Conservation (phyloP, 2,888 invertebrate genomes). For the Baronia brevicornis region DNA sequence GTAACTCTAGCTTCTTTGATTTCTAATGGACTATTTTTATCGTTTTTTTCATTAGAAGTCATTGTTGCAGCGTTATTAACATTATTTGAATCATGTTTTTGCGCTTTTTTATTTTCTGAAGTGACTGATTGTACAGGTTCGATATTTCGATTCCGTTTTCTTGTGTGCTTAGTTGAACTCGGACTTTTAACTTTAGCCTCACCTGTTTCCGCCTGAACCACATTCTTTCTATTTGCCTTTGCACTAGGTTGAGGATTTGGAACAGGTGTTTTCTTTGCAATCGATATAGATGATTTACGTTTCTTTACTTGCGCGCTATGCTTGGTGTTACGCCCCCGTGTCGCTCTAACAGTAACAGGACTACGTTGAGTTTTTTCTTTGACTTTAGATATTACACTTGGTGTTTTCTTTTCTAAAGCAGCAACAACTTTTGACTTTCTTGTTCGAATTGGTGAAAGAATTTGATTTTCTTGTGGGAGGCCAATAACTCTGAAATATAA, state of each 20-base stretch:
- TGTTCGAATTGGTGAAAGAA: slow-evolving; percentile 5
- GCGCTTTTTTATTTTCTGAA: too few species aligned
- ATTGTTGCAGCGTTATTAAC: too few species aligned
- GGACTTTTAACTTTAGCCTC: background rate
- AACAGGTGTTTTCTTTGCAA: slow-evolving; percentile 39
- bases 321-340: slow-evolving; percentile 4
- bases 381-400: background rate
- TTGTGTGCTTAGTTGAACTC: too few species aligned
- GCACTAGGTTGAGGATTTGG: slow-evolving; percentile 27
- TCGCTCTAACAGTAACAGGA: slow-evolving; percentile 5
- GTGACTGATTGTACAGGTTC: slow-evolving; percentile 2
- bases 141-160: slow-evolving; percentile 3
- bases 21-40: too few species aligned
- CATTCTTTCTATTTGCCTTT: background rate
- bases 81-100: too few species aligned
- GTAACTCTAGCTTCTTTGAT: too few species aligned
- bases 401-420: background rate
- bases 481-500: slow-evolving; percentile 13
- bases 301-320: slow-evolving; percentile 23
- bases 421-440: slow-evolving; percentile 10
- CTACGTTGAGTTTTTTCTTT: slow-evolving; percentile 4
- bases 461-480: slow-evolving; percentile 9
- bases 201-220: background rate
- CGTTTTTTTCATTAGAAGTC: too few species aligned
- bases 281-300: slow-evolving; percentile 32